Conservation (phyloP, 1,140 invertebrate genomes). For the Camponotus vicinus region DNA sequence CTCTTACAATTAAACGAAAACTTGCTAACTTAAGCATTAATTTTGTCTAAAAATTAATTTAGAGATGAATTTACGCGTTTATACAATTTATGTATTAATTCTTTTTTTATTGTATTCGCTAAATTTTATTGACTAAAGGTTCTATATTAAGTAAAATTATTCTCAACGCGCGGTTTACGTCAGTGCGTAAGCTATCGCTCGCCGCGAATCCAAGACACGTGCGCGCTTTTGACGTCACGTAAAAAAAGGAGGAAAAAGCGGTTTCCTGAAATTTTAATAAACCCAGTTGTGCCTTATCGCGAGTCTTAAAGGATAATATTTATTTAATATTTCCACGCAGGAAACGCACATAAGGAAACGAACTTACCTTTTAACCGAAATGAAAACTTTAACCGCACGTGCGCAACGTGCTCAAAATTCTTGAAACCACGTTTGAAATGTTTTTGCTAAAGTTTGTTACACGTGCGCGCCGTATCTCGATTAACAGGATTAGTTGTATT, state of each 20-base stretch:
- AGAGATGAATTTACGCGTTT: not conserved
- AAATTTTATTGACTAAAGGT: not conserved
- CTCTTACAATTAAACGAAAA: not conserved
- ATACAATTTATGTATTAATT: not conserved
- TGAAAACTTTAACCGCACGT: conserved; percentile 15
- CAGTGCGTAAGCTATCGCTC: conserved; percentile 10
- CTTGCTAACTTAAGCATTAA: not conserved
- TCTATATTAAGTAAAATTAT: not conserved
- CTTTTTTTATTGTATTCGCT: not conserved
- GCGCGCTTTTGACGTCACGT: conserved; percentile 42
- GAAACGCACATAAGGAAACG: not conserved
- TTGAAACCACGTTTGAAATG: not conserved
- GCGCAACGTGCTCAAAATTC: conserved; percentile 16
- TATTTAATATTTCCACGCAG: conserved; percentile 33
- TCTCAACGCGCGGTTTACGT: conserved; percentile 24
- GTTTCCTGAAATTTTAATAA: conserved; percentile 33
- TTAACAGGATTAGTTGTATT: conserved; percentile 20
- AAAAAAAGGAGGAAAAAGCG: conserved; percentile 10
- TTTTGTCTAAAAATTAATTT: not conserved
- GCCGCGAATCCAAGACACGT: conserved; percentile 12
- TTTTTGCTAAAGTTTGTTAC: not conserved
- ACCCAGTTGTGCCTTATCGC: not conserved
- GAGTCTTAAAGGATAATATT: conserved; percentile 1
- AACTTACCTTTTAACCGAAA: not conserved
- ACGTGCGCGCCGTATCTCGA: not conserved